Base-by-base conservation (phyloP, 2,113 vertebrate species). In the Serinus canaria region DNA sequence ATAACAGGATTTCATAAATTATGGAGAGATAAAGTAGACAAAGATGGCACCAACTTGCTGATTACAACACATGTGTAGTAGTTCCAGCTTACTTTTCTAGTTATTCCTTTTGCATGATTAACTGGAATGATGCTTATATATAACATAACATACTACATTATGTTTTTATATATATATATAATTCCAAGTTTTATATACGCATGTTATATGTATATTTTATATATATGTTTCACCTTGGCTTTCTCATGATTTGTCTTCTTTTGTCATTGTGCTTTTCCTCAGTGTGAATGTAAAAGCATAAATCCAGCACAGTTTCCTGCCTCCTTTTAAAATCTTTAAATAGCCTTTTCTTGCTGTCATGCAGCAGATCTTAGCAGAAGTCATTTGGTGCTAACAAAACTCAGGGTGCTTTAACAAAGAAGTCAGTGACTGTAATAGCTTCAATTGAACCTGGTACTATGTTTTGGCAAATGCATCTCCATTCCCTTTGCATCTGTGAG, bases 101-200 rank as follows among this genome's bases (percentile, higher is more conserved):
- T 95, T 95, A 86, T 89, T 89, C 7, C 16, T 90, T 87, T 87
- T 88, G 50, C 59, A 66, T 90, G 76, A 79, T 64, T 60, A 79
- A 53, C 70, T 79, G 46, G 44, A 87, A 62, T 74, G 9, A 49
- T 64, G 33, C 78, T 84, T 87, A 49, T 78, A 59, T 85, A 23
- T 76, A 76, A 9, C 25, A 49, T 27, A 41, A n/a, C 37, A 19
- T 44, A 44, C 30, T 77, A 30, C 33, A n/a, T 88, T 56, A 56
- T 77, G 11, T 52, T 50, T 91, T 12, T 68, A 69, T 66, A 23
- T 37, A 37, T 37, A 37, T 37, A 41, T 50, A 41, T 44, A 31
- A 21, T 59, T 76, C 17, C 8, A 35, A 13, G 35, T 20, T 85
- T 79, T 79, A 25, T 78, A 55, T 53, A 43, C 16, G 9, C 1